Evolutionary conservation across 2,888 invertebrate species (phyloP).

Genomic region (Isoperla grammatica): DNA sequence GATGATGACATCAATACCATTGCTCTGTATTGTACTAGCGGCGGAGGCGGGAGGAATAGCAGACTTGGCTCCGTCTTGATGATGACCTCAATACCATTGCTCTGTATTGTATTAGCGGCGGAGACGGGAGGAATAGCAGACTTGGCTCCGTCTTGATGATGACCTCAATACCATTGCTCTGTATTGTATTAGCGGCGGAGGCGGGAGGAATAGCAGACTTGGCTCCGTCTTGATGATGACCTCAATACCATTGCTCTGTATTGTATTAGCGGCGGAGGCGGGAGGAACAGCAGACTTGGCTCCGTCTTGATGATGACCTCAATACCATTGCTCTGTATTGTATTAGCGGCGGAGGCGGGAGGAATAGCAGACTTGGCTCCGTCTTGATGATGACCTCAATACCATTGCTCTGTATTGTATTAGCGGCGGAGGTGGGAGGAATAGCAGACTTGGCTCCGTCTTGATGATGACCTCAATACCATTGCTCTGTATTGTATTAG

Average conservation of each 20-base stretch:
- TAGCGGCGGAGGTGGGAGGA: neutral
- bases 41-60: neutral
- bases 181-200: constrained; percentile 9
- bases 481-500: constrained; percentile 10
- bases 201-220: neutral
- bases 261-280: constrained; percentile 10
- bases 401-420: constrained; percentile 7
- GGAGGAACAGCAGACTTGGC: neutral
- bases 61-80: neutral
- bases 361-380: neutral
- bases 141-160: constrained; percentile 2
- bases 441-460: neutral
- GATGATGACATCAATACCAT: constrained; percentile 1
- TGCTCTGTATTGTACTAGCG: constrained; percentile 10
- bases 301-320: constrained; percentile 4
- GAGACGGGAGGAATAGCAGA: neutral
- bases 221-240: constrained; percentile 1
- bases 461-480: constrained; percentile 8
- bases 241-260: constrained; percentile 4
- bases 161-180: constrained; percentile 1
- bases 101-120: constrained; percentile 11
- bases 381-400: constrained; percentile 7
- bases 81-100: constrained; percentile 1
- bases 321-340: constrained; percentile 5
- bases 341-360: constrained; percentile 9